Evolutionary conservation across 2,113 vertebrate genomes (phyloP), one percentile per base, ranked within the genome.

Genomic region (Sterna hirundo): DNA sequence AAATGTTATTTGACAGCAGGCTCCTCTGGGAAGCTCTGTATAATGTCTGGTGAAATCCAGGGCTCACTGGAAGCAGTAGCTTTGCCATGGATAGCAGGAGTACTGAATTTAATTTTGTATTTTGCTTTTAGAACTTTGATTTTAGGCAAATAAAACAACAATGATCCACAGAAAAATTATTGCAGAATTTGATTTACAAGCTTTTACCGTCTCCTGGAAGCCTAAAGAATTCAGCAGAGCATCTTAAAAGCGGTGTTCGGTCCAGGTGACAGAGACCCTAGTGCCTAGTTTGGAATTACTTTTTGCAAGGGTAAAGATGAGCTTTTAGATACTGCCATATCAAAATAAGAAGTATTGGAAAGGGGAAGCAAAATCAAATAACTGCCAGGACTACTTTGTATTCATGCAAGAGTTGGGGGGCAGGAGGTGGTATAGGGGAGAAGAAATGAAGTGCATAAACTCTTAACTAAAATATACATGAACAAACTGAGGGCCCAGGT

Each of bases 101-200:
- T 57, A 52, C 44, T 34, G 15, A 90, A 76, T 42, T 71, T 62
- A 64, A 30, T 74, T 88, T 70, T 34, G 4, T 47, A 64, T 40
- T 93, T 82, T 68, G n/a, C 38, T 84, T 89, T 87, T 36, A 85
- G 44, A 75, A 49, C 46, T 82, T 55, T 46, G 71, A 54, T 60
- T 90, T 90, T 52, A 85, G n/a, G 62, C 23, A 83, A 83, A 72
- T 71, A 55, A 92, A 86, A 20, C 51, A 74, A 61, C 19, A 68
- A 26, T 19, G 16, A 57, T 21, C 47, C 36, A 57, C 16, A 60
- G 30, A 72, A 71, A 83, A 42, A 62, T 4, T 60, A n/a, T 5
- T 77, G 23, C 52, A 61, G 32, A 15, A 49, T 76, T 93, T 85
- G 15, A 72, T 51, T 90, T 79, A 30, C 3, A 58, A 90, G n/a